Conservation (phyloP, 2,888 invertebrate genomes). For the Charanyca ferruginea region DNA sequence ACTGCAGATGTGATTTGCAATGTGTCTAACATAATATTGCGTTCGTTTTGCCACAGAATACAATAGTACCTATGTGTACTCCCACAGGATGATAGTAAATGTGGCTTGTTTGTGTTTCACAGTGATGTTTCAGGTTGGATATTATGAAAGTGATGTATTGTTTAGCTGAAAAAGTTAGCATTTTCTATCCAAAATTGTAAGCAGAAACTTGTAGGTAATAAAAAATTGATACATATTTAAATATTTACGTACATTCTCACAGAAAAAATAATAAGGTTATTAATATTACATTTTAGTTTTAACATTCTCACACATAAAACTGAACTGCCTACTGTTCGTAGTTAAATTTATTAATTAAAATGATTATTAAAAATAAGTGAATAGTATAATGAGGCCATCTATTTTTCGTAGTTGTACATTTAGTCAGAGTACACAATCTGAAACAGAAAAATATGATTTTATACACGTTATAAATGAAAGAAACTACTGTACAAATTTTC, state of each 20-base stretch:
- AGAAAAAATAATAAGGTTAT: not conserved
- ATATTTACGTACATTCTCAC: not conserved
- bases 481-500: no score
- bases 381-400: not conserved
- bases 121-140: not conserved
- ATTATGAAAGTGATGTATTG: not conserved
- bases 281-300: not conserved
- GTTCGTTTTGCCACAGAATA: conserved; percentile 32
- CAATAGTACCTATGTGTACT: not conserved
- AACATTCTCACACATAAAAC: not conserved
- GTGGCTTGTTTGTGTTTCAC: not conserved
- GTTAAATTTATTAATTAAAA: not conserved
- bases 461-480: no score
- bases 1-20: conserved; percentile 43
- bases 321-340: not conserved
- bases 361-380: no score
- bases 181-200: not conserved
- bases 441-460: no score
- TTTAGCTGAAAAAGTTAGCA: not conserved
- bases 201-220: no score
- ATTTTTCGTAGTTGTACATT: not conserved
- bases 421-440: no score
- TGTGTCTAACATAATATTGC: conserved; percentile 41
- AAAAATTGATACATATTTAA: no score
- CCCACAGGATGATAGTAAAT: conserved; percentile 7